phyloP scores from a whole-genome alignment of 1,140 invertebrate genomes.

The Drosophila bifasciata region DNA sequence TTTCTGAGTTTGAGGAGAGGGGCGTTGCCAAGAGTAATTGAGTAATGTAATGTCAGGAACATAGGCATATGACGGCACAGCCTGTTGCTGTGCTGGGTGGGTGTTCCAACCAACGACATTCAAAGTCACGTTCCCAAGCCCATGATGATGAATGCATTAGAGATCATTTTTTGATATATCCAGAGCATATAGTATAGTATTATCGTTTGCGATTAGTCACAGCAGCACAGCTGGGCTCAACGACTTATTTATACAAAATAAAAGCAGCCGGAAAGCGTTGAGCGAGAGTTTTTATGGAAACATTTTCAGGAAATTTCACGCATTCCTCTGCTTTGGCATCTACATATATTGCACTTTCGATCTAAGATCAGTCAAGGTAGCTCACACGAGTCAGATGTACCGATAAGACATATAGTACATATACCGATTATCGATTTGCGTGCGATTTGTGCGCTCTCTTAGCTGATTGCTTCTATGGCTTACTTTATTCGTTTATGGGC shows the following conservation, averaged over 20 bases:
- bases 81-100: constrained; percentile 4
- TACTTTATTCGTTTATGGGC: constrained; percentile 43
- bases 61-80: constrained; percentile 28
- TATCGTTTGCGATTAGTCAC: constrained; percentile 37
- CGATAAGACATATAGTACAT: no score
- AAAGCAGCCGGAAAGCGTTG: constrained; percentile 1
- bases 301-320: constrained; percentile 1
- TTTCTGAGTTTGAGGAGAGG: no score
- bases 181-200: constrained; percentile 24
- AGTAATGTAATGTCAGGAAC: no score
- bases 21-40: constrained; percentile 8
- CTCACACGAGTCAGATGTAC: not conserved
- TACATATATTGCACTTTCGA: not conserved
- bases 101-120: constrained; percentile 6
- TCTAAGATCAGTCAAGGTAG: constrained; percentile 6
- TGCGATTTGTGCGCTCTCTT: constrained; percentile 23
- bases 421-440: constrained; percentile 24
- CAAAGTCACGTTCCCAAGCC: constrained; percentile 53
- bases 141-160: constrained; percentile 6
- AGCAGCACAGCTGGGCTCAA: constrained; percentile 14
- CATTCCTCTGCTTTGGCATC: no score
- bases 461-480: constrained; percentile 15
- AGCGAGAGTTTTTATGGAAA: constrained; percentile 12
- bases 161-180: constrained; percentile 9
- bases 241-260: not conserved